A percentile compares a stretch with the other conserved stretches of the same genome.
Evolutionary conservation across 2,797 vertebrate genomes (phyloP).

Genomic region (Paguma larvata): DNA sequence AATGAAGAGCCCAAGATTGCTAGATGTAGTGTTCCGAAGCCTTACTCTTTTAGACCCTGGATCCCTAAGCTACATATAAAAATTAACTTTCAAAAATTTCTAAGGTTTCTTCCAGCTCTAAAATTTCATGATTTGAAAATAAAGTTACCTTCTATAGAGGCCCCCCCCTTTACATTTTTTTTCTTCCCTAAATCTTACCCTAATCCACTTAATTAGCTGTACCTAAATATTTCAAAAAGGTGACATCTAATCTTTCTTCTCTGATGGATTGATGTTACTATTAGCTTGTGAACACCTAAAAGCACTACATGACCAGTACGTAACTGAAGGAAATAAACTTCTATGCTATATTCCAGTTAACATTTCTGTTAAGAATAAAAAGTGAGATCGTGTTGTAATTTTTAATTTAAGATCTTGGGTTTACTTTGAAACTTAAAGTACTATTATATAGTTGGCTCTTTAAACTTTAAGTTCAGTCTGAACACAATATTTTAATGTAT

Average conservation of each 20-base stretch:
- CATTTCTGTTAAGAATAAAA: constrained; percentile 62
- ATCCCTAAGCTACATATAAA: not conserved
- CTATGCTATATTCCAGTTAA: constrained; percentile 44
- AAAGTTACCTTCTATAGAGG: not conserved
- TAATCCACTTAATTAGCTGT: constrained; percentile 43
- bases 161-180: not conserved
- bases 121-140: constrained; percentile 47
- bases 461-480: constrained; percentile 44
- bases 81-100: not conserved
- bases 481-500: constrained; percentile 48
- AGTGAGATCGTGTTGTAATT: constrained; percentile 36
- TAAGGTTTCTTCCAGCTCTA: constrained; percentile 14
- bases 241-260: constrained; percentile 30
- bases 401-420: constrained; percentile 34
- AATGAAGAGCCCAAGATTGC: not conserved
- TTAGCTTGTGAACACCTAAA: constrained; percentile 52
- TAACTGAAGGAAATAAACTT: constrained; percentile 32
- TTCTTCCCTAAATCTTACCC: not conserved
- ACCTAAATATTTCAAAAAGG: constrained; percentile 12
- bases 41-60: not conserved
- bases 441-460: constrained; percentile 32
- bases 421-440: constrained; percentile 62
- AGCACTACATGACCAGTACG: not conserved
- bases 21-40: not conserved
- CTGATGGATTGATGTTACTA: not conserved